These are phyloP conservation scores for Podotricha telesiphe DNA, from an alignment of 2,888 invertebrate species.

Conservation along the genomic window DNA sequence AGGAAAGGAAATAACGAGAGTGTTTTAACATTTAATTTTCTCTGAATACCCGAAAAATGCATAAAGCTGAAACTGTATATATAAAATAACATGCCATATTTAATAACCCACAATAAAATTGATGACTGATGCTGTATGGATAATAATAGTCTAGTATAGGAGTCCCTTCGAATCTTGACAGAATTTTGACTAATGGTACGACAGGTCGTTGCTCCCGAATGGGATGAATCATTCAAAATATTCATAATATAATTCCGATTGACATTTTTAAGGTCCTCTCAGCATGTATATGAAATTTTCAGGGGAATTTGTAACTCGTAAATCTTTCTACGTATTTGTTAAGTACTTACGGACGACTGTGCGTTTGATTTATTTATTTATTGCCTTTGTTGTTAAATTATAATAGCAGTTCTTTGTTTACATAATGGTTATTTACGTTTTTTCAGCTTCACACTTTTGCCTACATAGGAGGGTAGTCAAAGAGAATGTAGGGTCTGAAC, in stretches of 20 bases:
- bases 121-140: slow-evolving; percentile 20
- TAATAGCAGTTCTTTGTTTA: too few relatives aligned
- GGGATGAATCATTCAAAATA: slow-evolving; percentile 46
- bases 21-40: not conserved
- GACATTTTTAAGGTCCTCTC: slow-evolving; percentile 35
- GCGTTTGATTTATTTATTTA: slow-evolving; percentile 6
- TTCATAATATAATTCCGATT: slow-evolving; percentile 47
- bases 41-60: too few relatives aligned
- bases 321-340: not conserved
- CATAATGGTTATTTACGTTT: too few relatives aligned
- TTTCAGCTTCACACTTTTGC: too few relatives aligned
- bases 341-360: not conserved
- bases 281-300: slow-evolving; percentile 9
- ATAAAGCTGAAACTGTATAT: too few relatives aligned
- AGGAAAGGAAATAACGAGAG: too few relatives aligned
- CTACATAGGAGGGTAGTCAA: too few relatives aligned
- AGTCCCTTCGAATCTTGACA: slow-evolving; percentile 46
- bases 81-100: too few relatives aligned
- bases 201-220: slow-evolving; percentile 47
- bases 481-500: too few relatives aligned
- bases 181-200: slow-evolving; percentile 49
- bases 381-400: not conserved
- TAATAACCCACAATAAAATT: slow-evolving; percentile 24
- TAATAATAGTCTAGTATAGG: slow-evolving; percentile 37
- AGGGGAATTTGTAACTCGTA: slow-evolving; percentile 1